Percentiles rank a stretch among this genome's conserved stretches.
phyloP scores from a whole-genome alignment of 2,888 invertebrate genomes.

The Thereva nobilitata region DNA sequence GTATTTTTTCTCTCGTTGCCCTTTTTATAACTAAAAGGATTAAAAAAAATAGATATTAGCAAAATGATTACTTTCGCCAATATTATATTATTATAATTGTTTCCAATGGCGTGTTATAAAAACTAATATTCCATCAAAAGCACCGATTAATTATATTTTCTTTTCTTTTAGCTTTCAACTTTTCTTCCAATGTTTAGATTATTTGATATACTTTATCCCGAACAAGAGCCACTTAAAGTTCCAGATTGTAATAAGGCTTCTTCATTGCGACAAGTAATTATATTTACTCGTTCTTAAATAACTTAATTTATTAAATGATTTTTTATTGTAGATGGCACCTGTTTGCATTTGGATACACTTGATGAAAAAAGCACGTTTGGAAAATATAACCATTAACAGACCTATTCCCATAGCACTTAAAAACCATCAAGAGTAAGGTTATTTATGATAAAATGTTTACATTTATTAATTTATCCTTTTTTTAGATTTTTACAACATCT shows the following conservation, averaged over 20 bases:
- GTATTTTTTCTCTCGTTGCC: conserved; percentile 44
- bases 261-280: conserved; percentile 56
- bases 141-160: conserved; percentile 27
- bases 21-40: not conserved
- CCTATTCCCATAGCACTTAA: conserved; percentile 81
- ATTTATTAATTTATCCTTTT: conserved; percentile 19
- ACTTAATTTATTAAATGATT: not conserved
- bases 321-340: conserved; percentile 71
- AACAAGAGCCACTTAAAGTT: conserved; percentile 84
- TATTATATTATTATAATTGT: too few relatives aligned
- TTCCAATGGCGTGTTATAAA: too few relatives aligned
- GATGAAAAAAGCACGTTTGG: conserved; percentile 88
- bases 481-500: conserved; percentile 83
- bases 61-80: too few relatives aligned
- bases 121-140: too few relatives aligned
- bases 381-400: conserved; percentile 75
- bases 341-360: conserved; percentile 97
- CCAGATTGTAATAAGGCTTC: conserved; percentile 87
- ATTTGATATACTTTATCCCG: conserved; percentile 90
- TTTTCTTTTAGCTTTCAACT: conserved; percentile 68
- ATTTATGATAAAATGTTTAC: not conserved
- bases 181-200: conserved; percentile 88
- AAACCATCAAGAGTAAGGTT: conserved; percentile 77
- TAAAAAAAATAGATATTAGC: not conserved
- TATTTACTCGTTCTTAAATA: not conserved